Percentiles rank a stretch among this genome's conserved stretches.
Conservation (phyloP, 2,888 invertebrate genomes). For the Caradrina kadenii region DNA sequence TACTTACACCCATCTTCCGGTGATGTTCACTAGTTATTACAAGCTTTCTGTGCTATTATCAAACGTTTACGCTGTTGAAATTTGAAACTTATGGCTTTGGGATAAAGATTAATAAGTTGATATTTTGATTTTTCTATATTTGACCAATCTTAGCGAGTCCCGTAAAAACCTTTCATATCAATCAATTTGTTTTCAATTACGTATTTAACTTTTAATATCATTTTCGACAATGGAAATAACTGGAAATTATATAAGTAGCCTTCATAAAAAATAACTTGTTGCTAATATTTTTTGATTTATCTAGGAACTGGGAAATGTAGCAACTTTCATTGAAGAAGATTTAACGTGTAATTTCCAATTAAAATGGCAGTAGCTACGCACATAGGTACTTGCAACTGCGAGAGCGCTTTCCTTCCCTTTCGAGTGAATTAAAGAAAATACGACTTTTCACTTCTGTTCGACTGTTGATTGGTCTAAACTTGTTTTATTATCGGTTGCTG, state of each 20-base stretch:
- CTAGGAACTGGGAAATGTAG: conserved; percentile 48
- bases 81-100: conserved; percentile 10
- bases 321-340: conserved; percentile 42
- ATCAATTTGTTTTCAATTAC: conserved; percentile 63
- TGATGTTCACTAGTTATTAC: conserved; percentile 38
- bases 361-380: conserved; percentile 22
- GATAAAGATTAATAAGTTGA: conserved; percentile 5
- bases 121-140: not conserved
- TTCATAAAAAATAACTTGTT: conserved; percentile 56
- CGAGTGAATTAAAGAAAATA: conserved; percentile 55
- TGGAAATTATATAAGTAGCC: conserved; percentile 50
- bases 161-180: conserved; percentile 43
- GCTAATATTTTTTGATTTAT: conserved; percentile 20
- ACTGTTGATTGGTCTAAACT: conserved; percentile 48
- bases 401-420: conserved; percentile 59
- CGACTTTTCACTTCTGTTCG: conserved; percentile 42
- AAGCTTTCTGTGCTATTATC: conserved; percentile 42
- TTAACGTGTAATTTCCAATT: conserved; percentile 43
- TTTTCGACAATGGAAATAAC: conserved; percentile 57
- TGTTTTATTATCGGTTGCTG: conserved; percentile 36
- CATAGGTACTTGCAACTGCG: conserved; percentile 4
- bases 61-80: conserved; percentile 16
- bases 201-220: conserved; percentile 44
- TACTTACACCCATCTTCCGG: conserved; percentile 59
- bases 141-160: not conserved